These are phyloP conservation scores for Asteroscopus sphinx DNA, from an alignment of 2,888 invertebrate species.

Conservation along the genomic window DNA sequence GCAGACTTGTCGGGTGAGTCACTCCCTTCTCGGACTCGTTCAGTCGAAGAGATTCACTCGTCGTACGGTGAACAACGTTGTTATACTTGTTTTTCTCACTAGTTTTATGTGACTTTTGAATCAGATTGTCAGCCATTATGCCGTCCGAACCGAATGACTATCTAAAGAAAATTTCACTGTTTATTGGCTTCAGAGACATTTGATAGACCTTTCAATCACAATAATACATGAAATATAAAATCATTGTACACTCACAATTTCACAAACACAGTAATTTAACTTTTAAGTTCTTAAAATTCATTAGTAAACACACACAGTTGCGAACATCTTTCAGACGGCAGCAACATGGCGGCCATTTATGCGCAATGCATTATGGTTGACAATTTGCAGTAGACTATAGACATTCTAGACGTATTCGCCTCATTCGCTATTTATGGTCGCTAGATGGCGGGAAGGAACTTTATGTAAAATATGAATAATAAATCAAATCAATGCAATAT, in stretches of 20 bases:
- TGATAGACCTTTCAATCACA: constrained; percentile 87
- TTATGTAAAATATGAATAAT: neutral
- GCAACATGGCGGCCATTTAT: constrained; percentile 91
- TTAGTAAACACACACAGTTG: constrained; percentile 90
- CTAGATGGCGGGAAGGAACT: constrained; percentile 68
- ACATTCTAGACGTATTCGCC: constrained; percentile 73
- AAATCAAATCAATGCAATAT: neutral
- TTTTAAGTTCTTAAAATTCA: constrained; percentile 87
- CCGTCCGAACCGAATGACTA: constrained; percentile 90
- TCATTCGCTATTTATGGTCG: constrained; percentile 60
- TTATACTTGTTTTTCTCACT: constrained; percentile 91
- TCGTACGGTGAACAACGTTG: constrained; percentile 92
- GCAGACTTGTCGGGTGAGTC: constrained; percentile 89
- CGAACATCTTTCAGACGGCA: constrained; percentile 90
- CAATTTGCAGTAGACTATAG: constrained; percentile 88
- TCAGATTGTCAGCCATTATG: constrained; percentile 92
- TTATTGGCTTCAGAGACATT: constrained; percentile 89
- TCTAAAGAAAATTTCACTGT: constrained; percentile 90
- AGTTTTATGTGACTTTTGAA: constrained; percentile 91
- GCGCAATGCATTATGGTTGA: constrained; percentile 90
- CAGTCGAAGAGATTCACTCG: constrained; percentile 93
- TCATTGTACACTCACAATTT: constrained; percentile 89
- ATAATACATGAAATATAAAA: constrained; percentile 86
- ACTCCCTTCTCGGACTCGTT: constrained; percentile 90
- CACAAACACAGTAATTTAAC: constrained; percentile 88